A percentile compares a stretch with the other conserved stretches of the same genome.
Evolutionary conservation across 1,140 invertebrate genomes (phyloP).

Genomic region (Drosophila prosaltans): DNA sequence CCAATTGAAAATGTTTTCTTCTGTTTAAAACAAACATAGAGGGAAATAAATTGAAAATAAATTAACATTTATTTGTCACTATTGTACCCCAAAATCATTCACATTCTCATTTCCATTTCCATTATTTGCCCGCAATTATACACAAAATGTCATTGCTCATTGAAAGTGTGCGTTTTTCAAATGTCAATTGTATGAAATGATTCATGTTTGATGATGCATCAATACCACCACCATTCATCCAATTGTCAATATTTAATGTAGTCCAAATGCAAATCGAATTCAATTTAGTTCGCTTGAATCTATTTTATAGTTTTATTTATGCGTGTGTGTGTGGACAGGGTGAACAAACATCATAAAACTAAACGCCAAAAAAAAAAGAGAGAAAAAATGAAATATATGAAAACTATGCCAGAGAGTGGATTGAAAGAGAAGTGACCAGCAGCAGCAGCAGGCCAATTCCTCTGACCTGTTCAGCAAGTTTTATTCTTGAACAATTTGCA

Average conservation of each 20-base stretch:
- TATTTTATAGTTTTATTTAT: constrained; percentile 24
- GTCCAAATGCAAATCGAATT: constrained; percentile 40
- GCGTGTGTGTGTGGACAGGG: too few relatives aligned
- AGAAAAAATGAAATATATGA: neutral
- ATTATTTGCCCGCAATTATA: constrained; percentile 14
- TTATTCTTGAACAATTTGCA: constrained; percentile 44
- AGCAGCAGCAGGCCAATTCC: neutral
- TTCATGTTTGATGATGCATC: constrained; percentile 10
- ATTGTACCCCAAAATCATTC: neutral
- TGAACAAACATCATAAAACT: too few relatives aligned
- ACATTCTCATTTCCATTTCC: constrained; percentile 11
- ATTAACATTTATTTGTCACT: too few relatives aligned
- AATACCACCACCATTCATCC: neutral
- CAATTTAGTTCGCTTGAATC: constrained; percentile 49
- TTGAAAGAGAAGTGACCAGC: neutral
- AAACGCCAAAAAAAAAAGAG: neutral
- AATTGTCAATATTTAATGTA: constrained; percentile 42
- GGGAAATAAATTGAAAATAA: too few relatives aligned
- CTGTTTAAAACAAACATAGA: too few relatives aligned
- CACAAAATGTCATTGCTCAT: neutral
- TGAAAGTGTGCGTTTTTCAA: constrained; percentile 9
- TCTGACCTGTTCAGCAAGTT: constrained; percentile 54
- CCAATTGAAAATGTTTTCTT: too few relatives aligned
- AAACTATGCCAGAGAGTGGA: neutral
- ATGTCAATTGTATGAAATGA: constrained; percentile 15